Base-by-base conservation (phyloP, 2,113 vertebrate species). In the Arenaria interpres region DNA sequence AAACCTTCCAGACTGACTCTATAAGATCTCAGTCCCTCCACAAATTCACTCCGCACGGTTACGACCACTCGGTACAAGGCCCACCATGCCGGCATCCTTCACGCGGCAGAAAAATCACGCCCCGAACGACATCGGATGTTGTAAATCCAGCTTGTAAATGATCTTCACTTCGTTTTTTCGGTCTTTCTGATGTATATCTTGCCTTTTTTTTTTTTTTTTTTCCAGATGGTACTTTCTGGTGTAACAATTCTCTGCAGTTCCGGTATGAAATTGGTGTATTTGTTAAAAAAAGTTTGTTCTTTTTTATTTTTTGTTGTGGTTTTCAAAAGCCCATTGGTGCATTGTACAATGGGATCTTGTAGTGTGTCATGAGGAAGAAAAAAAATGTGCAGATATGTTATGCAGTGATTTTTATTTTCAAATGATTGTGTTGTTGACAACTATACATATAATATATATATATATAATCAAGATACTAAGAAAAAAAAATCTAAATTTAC, bases 291-390 rank as follows among this genome's bases (percentile, higher is more conserved):
- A 86, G 85, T 98, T 98, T 97, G 97, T 98, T 99, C 57, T 96
- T 62, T 67, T 51, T 63, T 48, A 10, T 51, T n/a, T 27, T 64
- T 64, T 97, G 87, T 97, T 97, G 98, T 98, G 98, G 95, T 97
- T 98, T 98, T 97, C 97, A 95, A 95, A 96, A 97, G 89, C 98
- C 98, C 98, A 98, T 98, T 98, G 98, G 97, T 99, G 99, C 98
- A 99, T 96, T 98, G 97, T 99, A 98, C 98, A 98, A 98, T 99
- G 98, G 98, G 98, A 93, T 98, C 97, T 98, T 98, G 98, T 99
- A 97, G 98, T 98, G 98, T 98, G 98, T 99, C 97, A 98, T 98
- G 98, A 98, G 97, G 97, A 97, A 98, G 98, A 99, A 99, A 98
- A 98, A 98, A 98, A 98, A 97, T 97, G 98, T 98, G 98, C 98